phyloP scores from a whole-genome alignment of 2,797 vertebrate species.

The Lates japonicus region DNA sequence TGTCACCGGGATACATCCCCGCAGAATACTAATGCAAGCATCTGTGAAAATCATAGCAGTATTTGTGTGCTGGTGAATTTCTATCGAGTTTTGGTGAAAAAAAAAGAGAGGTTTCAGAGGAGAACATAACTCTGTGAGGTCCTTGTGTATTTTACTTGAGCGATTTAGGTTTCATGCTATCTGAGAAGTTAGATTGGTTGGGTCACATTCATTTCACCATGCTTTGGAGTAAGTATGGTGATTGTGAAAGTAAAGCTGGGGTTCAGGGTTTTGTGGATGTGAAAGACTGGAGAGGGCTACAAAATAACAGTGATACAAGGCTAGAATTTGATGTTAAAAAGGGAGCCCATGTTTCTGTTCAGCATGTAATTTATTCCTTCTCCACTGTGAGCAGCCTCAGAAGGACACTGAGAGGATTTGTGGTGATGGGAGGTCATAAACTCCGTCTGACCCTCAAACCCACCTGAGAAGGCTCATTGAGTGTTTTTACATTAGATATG shows the following conservation, averaged over 20 bases:
- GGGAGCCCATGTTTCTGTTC: constrained; percentile 50
- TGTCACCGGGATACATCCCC: constrained; percentile 80
- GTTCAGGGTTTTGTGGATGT: constrained; percentile 48
- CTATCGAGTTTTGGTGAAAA: constrained; percentile 55
- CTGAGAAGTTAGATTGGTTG: constrained; percentile 46
- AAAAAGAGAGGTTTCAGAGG: constrained; percentile 44
- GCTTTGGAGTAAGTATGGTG: constrained; percentile 53
- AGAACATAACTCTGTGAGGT: constrained; percentile 39
- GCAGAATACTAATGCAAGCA: constrained; percentile 85
- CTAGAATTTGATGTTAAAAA: constrained; percentile 57
- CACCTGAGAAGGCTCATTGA: constrained; percentile 74
- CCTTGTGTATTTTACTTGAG: constrained; percentile 57
- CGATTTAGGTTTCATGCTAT: constrained; percentile 47
- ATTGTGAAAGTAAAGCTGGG: constrained; percentile 49
- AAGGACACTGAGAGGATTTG: constrained; percentile 78
- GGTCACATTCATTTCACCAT: constrained; percentile 64
- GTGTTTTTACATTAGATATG: constrained; percentile 73
- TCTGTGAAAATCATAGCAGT: constrained; percentile 73
- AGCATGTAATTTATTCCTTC: constrained; percentile 69
- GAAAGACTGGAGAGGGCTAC: constrained; percentile 38
- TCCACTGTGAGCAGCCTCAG: constrained; percentile 50
- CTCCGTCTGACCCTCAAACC: constrained; percentile 77
- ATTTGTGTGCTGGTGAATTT: constrained; percentile 70
- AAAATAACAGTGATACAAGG: constrained; percentile 64
- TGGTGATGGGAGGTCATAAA: constrained; percentile 81